Conservation (phyloP, 1,140 invertebrate species). For the Eumeta japonica region DNA sequence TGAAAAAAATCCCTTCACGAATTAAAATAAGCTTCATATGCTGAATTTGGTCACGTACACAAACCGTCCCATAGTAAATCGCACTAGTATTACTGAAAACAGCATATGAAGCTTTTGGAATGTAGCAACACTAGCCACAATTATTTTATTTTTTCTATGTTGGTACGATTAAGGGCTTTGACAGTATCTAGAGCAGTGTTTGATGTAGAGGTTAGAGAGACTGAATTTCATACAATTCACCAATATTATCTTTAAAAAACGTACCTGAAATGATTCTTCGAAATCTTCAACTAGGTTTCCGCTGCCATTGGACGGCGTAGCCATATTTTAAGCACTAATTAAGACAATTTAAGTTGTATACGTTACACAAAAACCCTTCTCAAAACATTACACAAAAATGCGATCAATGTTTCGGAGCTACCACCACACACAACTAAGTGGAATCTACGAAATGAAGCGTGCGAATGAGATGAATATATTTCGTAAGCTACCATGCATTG, state of each 20-base stretch:
- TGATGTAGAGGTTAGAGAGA: too few species aligned
- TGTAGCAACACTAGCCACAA: constrained; percentile 30
- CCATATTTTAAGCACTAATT: constrained; percentile 59
- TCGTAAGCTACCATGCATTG: too few species aligned
- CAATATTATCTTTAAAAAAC: too few species aligned
- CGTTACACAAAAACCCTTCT: too few species aligned
- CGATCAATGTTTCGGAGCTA: too few species aligned
- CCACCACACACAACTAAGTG: too few species aligned
- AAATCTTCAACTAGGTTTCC: constrained; percentile 83
- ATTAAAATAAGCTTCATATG: constrained; percentile 39
- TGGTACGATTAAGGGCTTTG: constrained; percentile 25
- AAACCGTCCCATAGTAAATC: constrained; percentile 20
- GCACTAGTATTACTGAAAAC: constrained; percentile 15
- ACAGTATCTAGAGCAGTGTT: too few species aligned
- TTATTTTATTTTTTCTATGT: constrained; percentile 28
- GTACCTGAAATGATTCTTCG: constrained; percentile 77
- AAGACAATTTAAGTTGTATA: neutral
- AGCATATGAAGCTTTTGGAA: constrained; percentile 42
- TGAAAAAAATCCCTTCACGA: constrained; percentile 34
- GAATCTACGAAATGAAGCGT: too few species aligned
- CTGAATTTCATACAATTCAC: too few species aligned
- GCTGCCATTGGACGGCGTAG: constrained; percentile 74
- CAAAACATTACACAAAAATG: too few species aligned
- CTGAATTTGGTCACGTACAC: constrained; percentile 48
- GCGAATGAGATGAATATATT: too few species aligned